Percentiles rank a stretch among this genome's conserved stretches.
These are phyloP conservation scores for Philypnodon macrostomus DNA, from an alignment of 2,797 vertebrate genomes.

Conservation along the genomic window DNA sequence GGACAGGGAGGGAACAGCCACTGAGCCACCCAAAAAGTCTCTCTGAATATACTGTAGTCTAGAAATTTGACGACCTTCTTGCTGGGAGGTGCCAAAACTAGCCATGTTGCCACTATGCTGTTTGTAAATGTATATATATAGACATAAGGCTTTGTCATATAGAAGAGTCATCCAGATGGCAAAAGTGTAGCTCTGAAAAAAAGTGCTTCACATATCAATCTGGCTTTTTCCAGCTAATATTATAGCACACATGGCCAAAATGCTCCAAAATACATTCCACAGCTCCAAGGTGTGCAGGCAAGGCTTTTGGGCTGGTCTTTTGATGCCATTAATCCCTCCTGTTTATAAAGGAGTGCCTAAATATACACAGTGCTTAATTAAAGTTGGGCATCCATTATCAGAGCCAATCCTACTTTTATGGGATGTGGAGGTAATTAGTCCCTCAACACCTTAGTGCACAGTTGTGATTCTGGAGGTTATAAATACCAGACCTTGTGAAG, in stretches of 20 bases:
- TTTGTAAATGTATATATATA: no score
- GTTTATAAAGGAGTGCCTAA: slow-evolving; percentile 72
- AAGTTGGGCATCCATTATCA: slow-evolving; percentile 73
- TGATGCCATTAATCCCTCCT: slow-evolving; percentile 64
- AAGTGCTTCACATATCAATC: neutral
- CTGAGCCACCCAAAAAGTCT: slow-evolving; percentile 23
- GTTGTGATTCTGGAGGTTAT: slow-evolving; percentile 60
- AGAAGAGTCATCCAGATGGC: no score
- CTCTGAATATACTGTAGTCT: slow-evolving; percentile 15
- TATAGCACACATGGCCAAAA: no score
- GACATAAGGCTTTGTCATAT: no score
- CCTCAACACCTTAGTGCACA: slow-evolving; percentile 57
- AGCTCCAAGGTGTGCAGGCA: slow-evolving; percentile 42
- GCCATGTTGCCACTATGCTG: no score
- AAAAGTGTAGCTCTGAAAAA: no score
- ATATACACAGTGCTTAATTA: slow-evolving; percentile 80
- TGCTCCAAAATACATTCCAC: no score
- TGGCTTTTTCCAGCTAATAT: no score
- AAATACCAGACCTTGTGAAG: slow-evolving; percentile 64
- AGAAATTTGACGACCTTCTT: no score
- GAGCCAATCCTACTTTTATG: slow-evolving; percentile 71
- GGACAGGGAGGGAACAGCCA: slow-evolving; percentile 32
- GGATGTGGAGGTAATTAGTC: slow-evolving; percentile 77
- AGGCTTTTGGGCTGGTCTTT: slow-evolving; percentile 44
- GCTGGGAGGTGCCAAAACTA: slow-evolving; percentile 1